A percentile compares a stretch with the other conserved stretches of the same genome.
These are phyloP conservation scores for Romanogobio albipinnatus DNA, from an alignment of 2,113 vertebrate species.

Conservation along the genomic window DNA sequence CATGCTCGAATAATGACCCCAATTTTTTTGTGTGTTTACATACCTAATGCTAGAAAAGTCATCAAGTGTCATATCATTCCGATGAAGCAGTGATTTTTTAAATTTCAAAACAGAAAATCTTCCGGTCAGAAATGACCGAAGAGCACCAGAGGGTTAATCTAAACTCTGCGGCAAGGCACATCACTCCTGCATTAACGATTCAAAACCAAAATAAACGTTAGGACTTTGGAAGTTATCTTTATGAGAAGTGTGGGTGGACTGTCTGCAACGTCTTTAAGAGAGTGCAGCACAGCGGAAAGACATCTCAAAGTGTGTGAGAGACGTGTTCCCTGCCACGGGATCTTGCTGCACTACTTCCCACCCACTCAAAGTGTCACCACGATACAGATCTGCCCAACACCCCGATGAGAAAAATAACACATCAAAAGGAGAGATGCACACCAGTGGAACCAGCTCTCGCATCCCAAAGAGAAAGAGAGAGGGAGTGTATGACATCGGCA, in stretches of 20 bases:
- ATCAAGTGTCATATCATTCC: too few species aligned
- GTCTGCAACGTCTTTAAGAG: conserved; percentile 27
- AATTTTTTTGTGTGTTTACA: too few species aligned
- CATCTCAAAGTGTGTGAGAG: conserved; percentile 49
- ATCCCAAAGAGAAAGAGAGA: conserved; percentile 46
- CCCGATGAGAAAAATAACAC: conserved; percentile 26
- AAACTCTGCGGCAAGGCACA: not conserved
- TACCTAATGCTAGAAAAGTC: too few species aligned
- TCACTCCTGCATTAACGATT: not conserved
- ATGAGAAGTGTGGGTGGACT: conserved; percentile 32
- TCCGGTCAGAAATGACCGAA: too few species aligned
- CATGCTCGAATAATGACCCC: too few species aligned
- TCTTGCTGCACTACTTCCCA: conserved; percentile 53
- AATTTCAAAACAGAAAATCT: too few species aligned
- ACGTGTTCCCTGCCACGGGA: conserved; percentile 52
- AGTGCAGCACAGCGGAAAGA: conserved; percentile 39
- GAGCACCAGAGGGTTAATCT: not conserved
- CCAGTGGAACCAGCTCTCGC: conserved; percentile 52
- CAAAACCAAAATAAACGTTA: conserved; percentile 21
- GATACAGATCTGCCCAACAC: conserved; percentile 60
- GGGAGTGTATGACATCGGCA: conserved; percentile 66
- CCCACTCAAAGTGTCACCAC: conserved; percentile 45
- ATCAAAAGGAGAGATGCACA: conserved; percentile 63
- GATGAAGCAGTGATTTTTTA: too few species aligned
- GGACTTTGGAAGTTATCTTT: not conserved